These are phyloP conservation scores for Himantopus leucocephalus DNA, from an alignment of 2,113 vertebrate genomes.

Conservation along the genomic window DNA sequence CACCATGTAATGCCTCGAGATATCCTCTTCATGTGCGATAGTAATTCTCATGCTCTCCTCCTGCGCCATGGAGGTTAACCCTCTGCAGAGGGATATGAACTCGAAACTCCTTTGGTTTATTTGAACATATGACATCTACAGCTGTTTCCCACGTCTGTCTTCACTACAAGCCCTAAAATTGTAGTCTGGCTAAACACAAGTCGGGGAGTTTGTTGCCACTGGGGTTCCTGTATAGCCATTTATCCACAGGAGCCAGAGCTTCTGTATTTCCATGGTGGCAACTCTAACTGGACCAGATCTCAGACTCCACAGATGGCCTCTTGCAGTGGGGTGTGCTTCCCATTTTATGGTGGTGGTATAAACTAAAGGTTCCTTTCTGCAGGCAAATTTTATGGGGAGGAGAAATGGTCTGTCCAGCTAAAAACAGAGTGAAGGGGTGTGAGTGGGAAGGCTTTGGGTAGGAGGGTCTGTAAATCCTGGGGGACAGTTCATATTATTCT, in stretches of 20 bases:
- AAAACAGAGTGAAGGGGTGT: background rate
- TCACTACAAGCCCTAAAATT: background rate
- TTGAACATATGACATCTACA: background rate
- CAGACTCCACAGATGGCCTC: background rate
- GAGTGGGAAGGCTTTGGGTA: background rate
- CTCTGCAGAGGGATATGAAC: rapidly evolving
- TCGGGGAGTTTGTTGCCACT: background rate
- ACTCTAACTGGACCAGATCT: background rate
- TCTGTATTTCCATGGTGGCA: background rate
- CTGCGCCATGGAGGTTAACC: background rate
- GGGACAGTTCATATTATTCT: background rate
- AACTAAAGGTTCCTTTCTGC: background rate
- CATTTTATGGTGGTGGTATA: background rate
- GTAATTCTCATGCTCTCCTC: rapidly evolving
- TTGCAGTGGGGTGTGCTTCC: background rate
- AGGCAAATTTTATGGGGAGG: background rate
- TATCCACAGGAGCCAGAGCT: background rate
- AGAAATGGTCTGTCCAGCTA: background rate
- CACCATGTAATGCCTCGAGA: background rate
- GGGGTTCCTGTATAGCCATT: background rate
- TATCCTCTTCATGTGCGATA: background rate
- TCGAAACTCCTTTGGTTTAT: background rate
- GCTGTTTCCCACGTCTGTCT: background rate
- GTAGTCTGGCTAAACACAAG: background rate
- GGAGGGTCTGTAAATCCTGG: background rate